Evolutionary conservation across 2,113 vertebrate species (phyloP).

Genomic region (Tyto alba): DNA sequence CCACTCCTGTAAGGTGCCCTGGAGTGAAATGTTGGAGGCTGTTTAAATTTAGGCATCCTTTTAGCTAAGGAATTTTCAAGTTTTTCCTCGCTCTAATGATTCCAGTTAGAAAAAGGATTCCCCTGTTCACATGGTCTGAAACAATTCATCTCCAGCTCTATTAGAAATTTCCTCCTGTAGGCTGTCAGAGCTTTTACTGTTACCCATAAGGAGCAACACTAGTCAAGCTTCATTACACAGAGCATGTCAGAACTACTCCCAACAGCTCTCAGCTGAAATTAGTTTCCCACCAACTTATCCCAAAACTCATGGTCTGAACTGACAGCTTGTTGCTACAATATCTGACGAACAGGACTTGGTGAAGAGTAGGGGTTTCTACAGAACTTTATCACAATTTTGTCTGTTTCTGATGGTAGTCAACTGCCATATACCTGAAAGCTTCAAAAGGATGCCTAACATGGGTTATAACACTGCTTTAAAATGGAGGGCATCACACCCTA

Average conservation of each 20-base stretch:
- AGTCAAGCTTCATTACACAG: neutral
- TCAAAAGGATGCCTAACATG: slow-evolving; percentile 26
- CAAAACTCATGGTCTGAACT: neutral
- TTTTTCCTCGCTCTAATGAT: neutral
- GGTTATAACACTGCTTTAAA: slow-evolving; percentile 63
- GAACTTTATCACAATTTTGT: neutral
- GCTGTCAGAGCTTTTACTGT: neutral
- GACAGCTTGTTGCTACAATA: neutral
- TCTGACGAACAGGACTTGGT: neutral
- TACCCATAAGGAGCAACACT: neutral
- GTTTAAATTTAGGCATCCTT: neutral
- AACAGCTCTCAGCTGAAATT: neutral
- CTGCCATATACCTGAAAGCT: neutral
- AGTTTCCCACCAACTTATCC: neutral
- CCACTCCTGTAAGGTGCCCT: neutral
- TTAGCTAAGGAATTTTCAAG: neutral
- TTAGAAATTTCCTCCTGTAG: neutral
- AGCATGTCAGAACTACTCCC: neutral
- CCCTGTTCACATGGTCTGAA: neutral
- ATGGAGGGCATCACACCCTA: slow-evolving; percentile 70
- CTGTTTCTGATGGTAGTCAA: too few relatives aligned
- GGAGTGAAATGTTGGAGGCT: fast-evolving
- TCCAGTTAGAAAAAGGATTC: neutral
- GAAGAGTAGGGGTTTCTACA: neutral
- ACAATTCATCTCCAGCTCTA: neutral